Evolutionary conservation across 1,140 invertebrate genomes (phyloP).

Genomic region (Cephus cinctus): DNA sequence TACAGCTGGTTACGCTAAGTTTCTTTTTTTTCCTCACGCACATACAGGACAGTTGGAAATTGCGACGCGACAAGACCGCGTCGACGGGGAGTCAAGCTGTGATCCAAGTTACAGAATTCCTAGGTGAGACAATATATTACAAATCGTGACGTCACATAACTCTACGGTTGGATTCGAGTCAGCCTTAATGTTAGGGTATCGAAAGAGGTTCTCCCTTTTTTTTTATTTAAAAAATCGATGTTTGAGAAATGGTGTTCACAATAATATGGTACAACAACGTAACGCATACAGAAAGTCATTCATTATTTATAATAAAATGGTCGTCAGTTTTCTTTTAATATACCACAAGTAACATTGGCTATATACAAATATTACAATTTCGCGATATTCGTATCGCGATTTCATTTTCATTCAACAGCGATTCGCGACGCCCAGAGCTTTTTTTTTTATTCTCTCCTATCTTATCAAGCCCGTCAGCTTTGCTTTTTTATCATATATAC

Average conservation of each 20-base stretch:
- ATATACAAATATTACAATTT: constrained; percentile 46
- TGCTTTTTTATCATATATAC: no score
- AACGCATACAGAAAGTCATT: constrained; percentile 37
- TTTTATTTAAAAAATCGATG: constrained; percentile 56
- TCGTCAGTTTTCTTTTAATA: constrained; percentile 17
- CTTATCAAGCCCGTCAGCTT: no score
- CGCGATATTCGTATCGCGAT: constrained; percentile 4
- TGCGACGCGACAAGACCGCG: no score
- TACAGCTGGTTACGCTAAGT: no score
- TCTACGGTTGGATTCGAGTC: constrained; percentile 3
- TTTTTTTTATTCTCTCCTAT: not conserved
- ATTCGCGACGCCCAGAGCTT: no score
- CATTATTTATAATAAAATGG: constrained; percentile 16
- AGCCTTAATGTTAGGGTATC: not conserved
- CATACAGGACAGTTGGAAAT: no score
- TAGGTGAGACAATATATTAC: no score
- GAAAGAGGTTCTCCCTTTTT: constrained; percentile 23
- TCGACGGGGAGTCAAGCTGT: no score
- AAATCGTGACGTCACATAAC: no score
- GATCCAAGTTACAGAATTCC: no score
- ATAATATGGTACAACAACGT: constrained; percentile 53
- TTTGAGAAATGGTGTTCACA: constrained; percentile 56
- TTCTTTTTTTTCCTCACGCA: constrained; percentile 11
- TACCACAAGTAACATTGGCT: constrained; percentile 45
- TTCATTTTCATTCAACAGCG: not conserved